phyloP scores from a whole-genome alignment of 2,113 vertebrate genomes.

The Dolichallabes microphthalmus region DNA sequence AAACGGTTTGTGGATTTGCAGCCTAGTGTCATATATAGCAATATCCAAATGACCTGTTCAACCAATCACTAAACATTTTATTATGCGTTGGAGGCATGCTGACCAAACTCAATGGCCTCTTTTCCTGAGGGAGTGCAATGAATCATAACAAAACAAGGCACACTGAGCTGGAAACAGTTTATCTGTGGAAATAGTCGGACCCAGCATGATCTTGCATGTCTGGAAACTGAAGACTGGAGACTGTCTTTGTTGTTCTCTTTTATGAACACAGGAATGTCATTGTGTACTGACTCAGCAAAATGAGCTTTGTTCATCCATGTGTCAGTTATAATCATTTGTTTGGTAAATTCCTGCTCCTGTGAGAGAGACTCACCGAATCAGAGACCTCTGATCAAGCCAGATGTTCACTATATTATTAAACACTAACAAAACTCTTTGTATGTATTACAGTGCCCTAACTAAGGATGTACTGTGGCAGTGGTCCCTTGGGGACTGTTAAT shows the following conservation, averaged over 20 bases:
- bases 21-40: neutral
- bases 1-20: neutral
- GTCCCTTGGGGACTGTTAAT: conserved; percentile 57
- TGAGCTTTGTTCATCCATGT: conserved; percentile 15
- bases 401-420: neutral
- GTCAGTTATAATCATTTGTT: conserved; percentile 33
- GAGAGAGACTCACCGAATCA: neutral
- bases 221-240: conserved; percentile 67
- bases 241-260: conserved; percentile 71
- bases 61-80: neutral
- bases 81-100: neutral
- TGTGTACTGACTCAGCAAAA: conserved; percentile 45
- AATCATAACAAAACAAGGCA: neutral
- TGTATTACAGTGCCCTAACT: conserved; percentile 58
- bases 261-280: conserved; percentile 58
- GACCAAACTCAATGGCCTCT: neutral
- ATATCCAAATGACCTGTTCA: neutral
- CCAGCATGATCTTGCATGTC: conserved; percentile 63
- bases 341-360: conserved; percentile 23
- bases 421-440: conserved; percentile 29
- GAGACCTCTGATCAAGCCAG: neutral
- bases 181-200: neutral
- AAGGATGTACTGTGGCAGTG: conserved; percentile 58
- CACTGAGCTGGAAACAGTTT: neutral
- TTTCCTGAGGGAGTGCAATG: neutral